These are phyloP conservation scores for Armadillidium nasatum DNA, from an alignment of 1,140 invertebrate genomes.

Conservation along the genomic window DNA sequence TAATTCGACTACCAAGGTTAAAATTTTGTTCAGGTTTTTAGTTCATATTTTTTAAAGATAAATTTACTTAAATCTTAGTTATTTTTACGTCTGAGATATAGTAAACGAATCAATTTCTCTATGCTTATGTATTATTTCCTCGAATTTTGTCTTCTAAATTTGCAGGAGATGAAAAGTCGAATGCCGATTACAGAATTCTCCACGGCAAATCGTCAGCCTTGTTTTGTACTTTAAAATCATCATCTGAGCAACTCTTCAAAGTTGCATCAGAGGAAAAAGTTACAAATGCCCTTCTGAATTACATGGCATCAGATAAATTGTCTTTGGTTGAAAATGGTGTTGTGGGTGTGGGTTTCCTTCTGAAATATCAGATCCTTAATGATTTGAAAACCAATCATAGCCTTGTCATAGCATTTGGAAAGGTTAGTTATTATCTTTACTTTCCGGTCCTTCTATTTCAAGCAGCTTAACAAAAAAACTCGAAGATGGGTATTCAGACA, in stretches of 20 bases:
- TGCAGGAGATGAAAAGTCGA: slow-evolving; percentile 58
- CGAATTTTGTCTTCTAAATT: not conserved
- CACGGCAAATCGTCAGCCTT: slow-evolving; percentile 79
- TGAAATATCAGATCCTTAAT: slow-evolving; percentile 58
- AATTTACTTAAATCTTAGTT: no score
- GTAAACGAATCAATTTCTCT: not conserved
- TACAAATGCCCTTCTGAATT: slow-evolving; percentile 12
- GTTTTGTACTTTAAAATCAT: slow-evolving; percentile 83
- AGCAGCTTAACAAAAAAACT: no score
- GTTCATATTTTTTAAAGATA: no score
- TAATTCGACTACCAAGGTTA: no score
- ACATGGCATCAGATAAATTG: slow-evolving; percentile 50
- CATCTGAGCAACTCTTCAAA: slow-evolving; percentile 62
- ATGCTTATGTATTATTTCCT: not conserved
- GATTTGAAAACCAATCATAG: slow-evolving; percentile 60
- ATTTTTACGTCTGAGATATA: no score
- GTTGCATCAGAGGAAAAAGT: slow-evolving; percentile 28
- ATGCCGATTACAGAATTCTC: slow-evolving; percentile 64
- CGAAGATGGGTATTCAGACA: no score
- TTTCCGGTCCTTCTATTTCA: no score
- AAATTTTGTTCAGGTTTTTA: no score
- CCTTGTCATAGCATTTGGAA: slow-evolving; percentile 70
- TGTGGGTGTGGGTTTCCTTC: slow-evolving; percentile 74
- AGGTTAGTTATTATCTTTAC: slow-evolving; percentile 58
- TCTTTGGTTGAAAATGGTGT: slow-evolving; percentile 80